Base-by-base conservation (phyloP, 2,888 invertebrate species). In the Neoaliturus tenellus region DNA sequence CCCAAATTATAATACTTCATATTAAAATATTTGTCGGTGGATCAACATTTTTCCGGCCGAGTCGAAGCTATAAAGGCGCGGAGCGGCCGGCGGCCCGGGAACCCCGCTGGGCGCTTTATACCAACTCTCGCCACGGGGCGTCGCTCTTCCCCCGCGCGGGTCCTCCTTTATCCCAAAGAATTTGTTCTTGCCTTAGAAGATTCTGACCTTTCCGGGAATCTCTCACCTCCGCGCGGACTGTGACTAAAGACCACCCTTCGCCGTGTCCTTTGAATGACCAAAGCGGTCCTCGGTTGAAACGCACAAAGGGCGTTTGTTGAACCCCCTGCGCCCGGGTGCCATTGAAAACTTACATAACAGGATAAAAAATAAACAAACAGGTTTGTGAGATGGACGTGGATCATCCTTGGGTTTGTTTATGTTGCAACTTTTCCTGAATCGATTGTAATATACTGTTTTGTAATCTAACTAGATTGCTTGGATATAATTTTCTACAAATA, bases 11-110 rank as follows among this genome's bases (percentile, higher is more conserved):
- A 71, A 69, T 81, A 33, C 81, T 67, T 81, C 51, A 71, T 69
- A 81, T 69, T 81, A 81, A 75, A 81, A 81, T 81, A 81, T 67
- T 67, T 71, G 67, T 69, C 41, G 81, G 67, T 81, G 71, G 71
- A 67, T 81, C 69, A 81, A 69, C 81, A 81, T 81, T 81, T 81
- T 81, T 81, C 81, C 81, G 48, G 23, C 33, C 67, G 28, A 81
- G 81, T 69, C 23, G 69, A 39, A n/a, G 69, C 81, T 20, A 71
- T 81, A 81, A 81, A 81, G 71, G 39, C 41, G 28, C 58, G 44
- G 39, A 51, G 28, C 67, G 69, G 69, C 75, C 75, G 75, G 25
- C 17, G 75, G 23, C 41, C 41, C 58, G 44, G 39, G 71, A 28
- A 44, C 81, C 81, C 75, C 75, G 75, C 44, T 14, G 75, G 23